Conservation (phyloP, 2,113 vertebrate genomes). For the Microtus ochrogaster region DNA sequence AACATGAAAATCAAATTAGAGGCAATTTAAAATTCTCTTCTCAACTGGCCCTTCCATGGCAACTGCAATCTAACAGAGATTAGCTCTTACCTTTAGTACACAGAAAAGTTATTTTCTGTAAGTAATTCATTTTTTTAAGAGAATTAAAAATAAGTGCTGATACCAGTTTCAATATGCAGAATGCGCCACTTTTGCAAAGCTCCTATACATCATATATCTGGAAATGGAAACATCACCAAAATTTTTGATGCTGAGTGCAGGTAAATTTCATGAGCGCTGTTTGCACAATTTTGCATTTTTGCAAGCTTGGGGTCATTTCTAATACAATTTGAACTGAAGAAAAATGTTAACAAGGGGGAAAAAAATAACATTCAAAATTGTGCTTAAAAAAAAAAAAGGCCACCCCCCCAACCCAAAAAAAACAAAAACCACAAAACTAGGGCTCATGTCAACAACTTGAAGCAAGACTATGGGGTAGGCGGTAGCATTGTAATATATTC, state of each 20-base stretch:
- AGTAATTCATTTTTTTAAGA: constrained; percentile 38
- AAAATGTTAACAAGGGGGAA: neutral
- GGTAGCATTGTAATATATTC: neutral
- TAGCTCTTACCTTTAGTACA: constrained; percentile 10
- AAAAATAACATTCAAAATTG: constrained; percentile 30
- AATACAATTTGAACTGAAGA: neutral
- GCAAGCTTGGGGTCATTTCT: neutral
- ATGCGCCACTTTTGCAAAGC: neutral
- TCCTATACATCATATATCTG: neutral
- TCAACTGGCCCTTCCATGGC: neutral
- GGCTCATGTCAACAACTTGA: neutral
- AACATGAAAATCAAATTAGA: constrained; percentile 60
- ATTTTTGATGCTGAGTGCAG: neutral
- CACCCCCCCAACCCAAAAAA: neutral
- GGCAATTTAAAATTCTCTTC: constrained; percentile 61
- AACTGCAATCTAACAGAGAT: constrained; percentile 18
- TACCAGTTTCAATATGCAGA: neutral
- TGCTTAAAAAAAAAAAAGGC: neutral
- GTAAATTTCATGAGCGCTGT: neutral
- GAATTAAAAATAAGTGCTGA: constrained; percentile 29
- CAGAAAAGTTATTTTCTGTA: constrained; percentile 31
- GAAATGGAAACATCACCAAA: neutral
- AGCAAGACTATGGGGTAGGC: neutral
- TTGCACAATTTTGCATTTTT: constrained; percentile 32
- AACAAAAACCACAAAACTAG: neutral